Conservation (phyloP, 2,797 vertebrate species). For the Cyprinodon diabolis region DNA sequence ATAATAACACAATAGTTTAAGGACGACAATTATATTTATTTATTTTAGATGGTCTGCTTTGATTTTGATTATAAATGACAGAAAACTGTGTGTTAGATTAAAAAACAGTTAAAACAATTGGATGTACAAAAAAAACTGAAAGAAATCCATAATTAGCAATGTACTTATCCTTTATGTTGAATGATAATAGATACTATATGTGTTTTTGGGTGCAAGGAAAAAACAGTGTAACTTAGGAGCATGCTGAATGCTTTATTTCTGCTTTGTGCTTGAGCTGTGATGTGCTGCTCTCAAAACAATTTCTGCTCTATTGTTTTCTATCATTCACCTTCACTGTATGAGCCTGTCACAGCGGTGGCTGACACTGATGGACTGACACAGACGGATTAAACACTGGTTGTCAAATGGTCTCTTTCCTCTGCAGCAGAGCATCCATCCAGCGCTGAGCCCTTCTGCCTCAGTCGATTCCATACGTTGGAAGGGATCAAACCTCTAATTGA, state of each 20-base stretch:
- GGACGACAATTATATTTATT: too few species aligned
- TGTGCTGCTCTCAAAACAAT: constrained; percentile 13
- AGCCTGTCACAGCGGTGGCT: constrained; percentile 36
- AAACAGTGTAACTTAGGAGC: background rate
- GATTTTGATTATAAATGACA: background rate
- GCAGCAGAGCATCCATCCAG: constrained; percentile 27
- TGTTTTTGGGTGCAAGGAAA: background rate
- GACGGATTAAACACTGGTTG: constrained; percentile 63
- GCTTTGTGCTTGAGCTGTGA: constrained; percentile 19
- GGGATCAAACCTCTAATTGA: constrained; percentile 58
- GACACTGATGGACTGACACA: constrained; percentile 59
- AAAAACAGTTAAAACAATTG: background rate
- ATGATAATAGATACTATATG: too few species aligned
- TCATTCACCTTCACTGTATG: constrained; percentile 18
- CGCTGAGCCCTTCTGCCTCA: constrained; percentile 43
- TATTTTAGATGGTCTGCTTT: background rate
- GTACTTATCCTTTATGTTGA: background rate
- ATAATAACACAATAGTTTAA: too few species aligned
- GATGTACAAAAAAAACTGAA: background rate
- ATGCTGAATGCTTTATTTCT: constrained; percentile 1
- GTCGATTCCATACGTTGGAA: constrained; percentile 48
- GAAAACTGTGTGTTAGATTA: background rate
- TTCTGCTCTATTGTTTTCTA: constrained; percentile 35
- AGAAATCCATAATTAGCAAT: background rate
- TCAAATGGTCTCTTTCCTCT: constrained; percentile 46